A percentile compares a stretch with the other conserved stretches of the same genome.
Conservation (phyloP, 1,140 invertebrate species). For the Zaprionus gabonicus region DNA sequence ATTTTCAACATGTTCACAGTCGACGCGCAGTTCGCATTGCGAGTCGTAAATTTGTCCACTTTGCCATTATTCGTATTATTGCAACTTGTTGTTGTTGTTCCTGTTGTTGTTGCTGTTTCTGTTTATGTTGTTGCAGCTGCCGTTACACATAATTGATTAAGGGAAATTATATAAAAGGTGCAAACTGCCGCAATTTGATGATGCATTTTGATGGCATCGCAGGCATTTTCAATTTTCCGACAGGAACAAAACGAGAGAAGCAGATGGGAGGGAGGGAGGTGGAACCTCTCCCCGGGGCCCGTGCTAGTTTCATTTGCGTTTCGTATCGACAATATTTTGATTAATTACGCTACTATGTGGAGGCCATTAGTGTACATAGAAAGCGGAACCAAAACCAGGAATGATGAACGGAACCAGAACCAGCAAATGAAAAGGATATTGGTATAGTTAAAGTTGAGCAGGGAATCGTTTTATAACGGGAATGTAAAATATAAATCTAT, state of each 20-base stretch:
- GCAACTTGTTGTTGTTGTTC: slow-evolving; percentile 28
- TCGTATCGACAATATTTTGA: slow-evolving; percentile 9
- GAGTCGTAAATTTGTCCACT: slow-evolving; percentile 68
- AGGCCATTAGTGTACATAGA: not conserved
- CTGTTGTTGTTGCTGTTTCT: slow-evolving; percentile 10
- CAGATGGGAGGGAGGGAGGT: no score
- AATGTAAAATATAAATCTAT: no score
- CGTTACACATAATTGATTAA: slow-evolving; percentile 74
- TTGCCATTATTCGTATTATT: slow-evolving; percentile 58
- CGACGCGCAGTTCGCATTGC: slow-evolving; percentile 65
- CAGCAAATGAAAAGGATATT: not conserved
- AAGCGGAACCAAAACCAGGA: not conserved
- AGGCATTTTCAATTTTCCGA: slow-evolving; percentile 39
- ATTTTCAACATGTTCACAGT: slow-evolving; percentile 78
- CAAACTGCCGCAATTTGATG: slow-evolving; percentile 64
- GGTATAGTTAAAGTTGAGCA: not conserved
- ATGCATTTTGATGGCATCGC: slow-evolving; percentile 47
- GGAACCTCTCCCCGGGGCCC: not conserved
- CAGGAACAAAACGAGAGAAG: slow-evolving; percentile 8
- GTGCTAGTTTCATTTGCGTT: slow-evolving; percentile 6
- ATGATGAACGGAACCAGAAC: not conserved
- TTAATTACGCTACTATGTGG: slow-evolving; percentile 2
- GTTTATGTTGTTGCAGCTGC: slow-evolving; percentile 45
- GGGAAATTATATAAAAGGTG: slow-evolving; percentile 73
- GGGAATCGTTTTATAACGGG: no score